Evolutionary conservation across 37 sponge, comb jelly and placozoan species (phyloP), one percentile per base, ranked within the genome.

Genomic region (Spongilla lacustris): DNA sequence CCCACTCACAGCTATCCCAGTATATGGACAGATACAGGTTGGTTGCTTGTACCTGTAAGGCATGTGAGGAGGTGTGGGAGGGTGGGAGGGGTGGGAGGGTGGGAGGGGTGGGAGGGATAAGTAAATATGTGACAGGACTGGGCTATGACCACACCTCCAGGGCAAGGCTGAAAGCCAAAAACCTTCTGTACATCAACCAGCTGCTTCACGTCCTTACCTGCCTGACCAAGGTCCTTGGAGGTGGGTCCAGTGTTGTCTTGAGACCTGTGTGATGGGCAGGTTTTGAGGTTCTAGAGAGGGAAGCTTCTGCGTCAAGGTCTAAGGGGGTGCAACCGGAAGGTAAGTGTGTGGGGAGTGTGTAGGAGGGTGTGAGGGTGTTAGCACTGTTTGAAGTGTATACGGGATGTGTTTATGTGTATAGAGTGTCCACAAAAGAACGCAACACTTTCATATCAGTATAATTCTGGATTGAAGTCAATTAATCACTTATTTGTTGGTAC

Each of bases 151-250:
- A n/a, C 6, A 14, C 36, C 66, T 2, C 50, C 66, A 91, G 92
- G 70, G 74, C 92, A 9, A 50, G 96, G 36, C 81, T 99, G 78
- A 99, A 96, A 31, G 96, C 99, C 48, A 92, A 90, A 81, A 99
- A 99, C 72, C 84, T 99, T 24, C 87, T 97, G 84, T 94, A 94
- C 75, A 85, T 97, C 50, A 97, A 93, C 24, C 99, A 99, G 58
- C 58, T 99, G 4, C 70, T 99, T 24, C 87, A 90, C 32, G 74
- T 94, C 33, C 88, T 98, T 30, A 84, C 81, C 68, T 82, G 89
- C 34, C 85, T 94, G 12, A 31, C 41, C 38, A 21, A 82, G 38
- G 49, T 28, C 21, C 34, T 37, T 88, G 81, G 27, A 41, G 37
- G 49, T 50, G 66, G 1, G 28, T 30, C 66, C 79, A 31, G 32